Percentiles rank a stretch among this genome's conserved stretches.
Evolutionary conservation across 2,113 vertebrate genomes (phyloP).

Genomic region (Sinocyclocheilus anshuiensis): DNA sequence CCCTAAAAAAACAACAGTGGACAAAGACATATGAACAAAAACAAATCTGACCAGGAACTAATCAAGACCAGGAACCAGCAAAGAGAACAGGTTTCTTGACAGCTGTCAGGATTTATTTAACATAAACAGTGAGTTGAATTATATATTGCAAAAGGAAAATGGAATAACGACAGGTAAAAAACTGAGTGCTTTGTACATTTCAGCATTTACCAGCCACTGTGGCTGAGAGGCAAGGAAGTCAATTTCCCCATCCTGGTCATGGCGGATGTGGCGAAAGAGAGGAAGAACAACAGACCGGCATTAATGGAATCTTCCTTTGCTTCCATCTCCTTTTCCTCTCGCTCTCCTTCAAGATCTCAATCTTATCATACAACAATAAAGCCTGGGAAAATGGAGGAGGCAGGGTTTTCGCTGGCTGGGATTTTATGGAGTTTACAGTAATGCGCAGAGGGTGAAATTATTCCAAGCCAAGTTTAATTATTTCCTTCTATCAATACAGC

Average conservation of each 20-base stretch:
- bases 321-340: constrained; percentile 63
- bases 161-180: background rate
- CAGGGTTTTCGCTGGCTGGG: constrained; percentile 56
- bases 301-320: constrained; percentile 70
- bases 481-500: constrained; percentile 77
- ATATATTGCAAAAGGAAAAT: background rate
- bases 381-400: constrained; percentile 56
- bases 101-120: background rate
- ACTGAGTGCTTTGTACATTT: background rate
- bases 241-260: constrained; percentile 14
- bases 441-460: constrained; percentile 78
- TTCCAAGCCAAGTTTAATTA: constrained; percentile 76
- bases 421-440: constrained; percentile 77
- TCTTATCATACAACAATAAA: constrained; percentile 70
- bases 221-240: background rate
- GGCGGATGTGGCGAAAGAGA: constrained; percentile 66
- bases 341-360: constrained; percentile 65
- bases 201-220: background rate
- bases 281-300: constrained; percentile 66
- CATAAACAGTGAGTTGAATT: background rate
- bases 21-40: background rate
- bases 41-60: background rate
- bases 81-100: background rate
- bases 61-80: background rate
- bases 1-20: background rate